Evolutionary conservation across 2,113 vertebrate species (phyloP).

Genomic region (Upupa epops): DNA sequence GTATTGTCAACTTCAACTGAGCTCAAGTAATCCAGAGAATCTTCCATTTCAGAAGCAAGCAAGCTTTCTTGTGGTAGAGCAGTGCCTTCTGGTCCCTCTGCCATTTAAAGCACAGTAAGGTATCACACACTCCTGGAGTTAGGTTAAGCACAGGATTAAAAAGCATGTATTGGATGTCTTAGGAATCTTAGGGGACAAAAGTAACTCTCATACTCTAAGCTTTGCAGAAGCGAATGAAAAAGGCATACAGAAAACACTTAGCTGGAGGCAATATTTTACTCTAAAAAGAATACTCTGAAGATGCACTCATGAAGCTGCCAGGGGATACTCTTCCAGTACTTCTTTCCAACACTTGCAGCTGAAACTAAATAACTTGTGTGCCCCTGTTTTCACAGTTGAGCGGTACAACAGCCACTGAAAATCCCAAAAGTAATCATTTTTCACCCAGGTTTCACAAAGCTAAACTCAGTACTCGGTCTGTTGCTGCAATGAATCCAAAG

Average conservation of each 20-base stretch:
- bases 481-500: background rate
- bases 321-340: background rate
- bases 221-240: background rate
- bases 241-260: background rate
- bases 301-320: background rate
- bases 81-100: background rate
- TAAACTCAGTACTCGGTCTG: background rate
- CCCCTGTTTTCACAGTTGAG: background rate
- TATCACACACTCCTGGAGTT: background rate
- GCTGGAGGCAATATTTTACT: background rate
- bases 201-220: background rate
- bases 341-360: background rate
- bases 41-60: fast-evolving
- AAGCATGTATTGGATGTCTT: background rate
- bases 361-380: background rate
- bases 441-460: background rate
- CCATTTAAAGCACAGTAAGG: background rate
- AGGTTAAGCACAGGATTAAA: background rate
- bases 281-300: background rate
- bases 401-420: background rate
- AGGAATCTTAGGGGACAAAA: background rate
- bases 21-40: background rate
- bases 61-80: background rate
- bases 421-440: background rate
- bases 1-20: background rate